Base-by-base conservation (phyloP, 2,888 invertebrate genomes). In the Hemaris fuciformis region DNA sequence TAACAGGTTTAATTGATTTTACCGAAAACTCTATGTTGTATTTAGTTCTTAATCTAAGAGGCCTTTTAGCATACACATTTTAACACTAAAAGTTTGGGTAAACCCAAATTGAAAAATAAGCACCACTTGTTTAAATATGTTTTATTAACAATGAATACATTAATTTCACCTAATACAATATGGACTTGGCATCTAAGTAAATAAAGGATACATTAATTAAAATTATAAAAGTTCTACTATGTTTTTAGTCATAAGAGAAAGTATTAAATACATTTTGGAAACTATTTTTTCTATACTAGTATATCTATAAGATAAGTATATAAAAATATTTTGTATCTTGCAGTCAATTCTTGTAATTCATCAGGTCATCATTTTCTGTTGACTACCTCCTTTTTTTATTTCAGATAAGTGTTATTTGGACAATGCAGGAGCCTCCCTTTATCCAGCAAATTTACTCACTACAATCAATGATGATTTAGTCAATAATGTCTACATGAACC, bases 391-490 rank as follows among this genome's bases (percentile, higher is more conserved):
- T 68, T 45, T 67, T 63, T 31, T 38, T 7, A 72, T 87, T 89
- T 82, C 86, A 96, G 96, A 93, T 64, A 94, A 94, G 75, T 95
- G 94, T 75, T 99, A 98, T 84, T 91, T 99, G 77, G 99, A 99
- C 84, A 97, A 98, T 94, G 96, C 97, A 42, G 98, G 98, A 7
- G 94, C 98, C 10, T 95, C 97, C 6, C 86, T 98, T 58, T 98
- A 97, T 81, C 95, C 97, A 4, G 94, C 95, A 80, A 93, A 93
- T 70, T 96, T 98, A 87, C 93, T 98, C 25, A 88, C 94, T 65
- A 87, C 93, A 42, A 89, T 95, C 13, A 90, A 93, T 62, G 84
- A 94, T 57, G 95, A 97, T 77, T 89, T 98, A 27, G 85, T 93
- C 48, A 88, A 85, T n/a, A 95, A 95, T 85, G 83, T 98, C 3